Percentiles rank a stretch among this genome's conserved stretches.
Evolutionary conservation across 2,797 vertebrate genomes (phyloP).

Genomic region (Eulemur albifrons): DNA sequence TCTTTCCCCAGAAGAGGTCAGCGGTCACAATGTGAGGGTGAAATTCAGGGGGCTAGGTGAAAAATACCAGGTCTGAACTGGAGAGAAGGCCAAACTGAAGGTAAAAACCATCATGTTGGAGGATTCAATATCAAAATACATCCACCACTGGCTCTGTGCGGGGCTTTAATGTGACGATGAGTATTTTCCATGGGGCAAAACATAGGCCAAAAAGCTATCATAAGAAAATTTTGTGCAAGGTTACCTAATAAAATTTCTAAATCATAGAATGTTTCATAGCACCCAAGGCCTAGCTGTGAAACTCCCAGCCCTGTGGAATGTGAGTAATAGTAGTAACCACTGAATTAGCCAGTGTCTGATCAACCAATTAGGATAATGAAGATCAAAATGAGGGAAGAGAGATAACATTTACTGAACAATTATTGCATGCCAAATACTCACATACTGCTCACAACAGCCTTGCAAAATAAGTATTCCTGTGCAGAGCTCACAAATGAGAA

Average conservation of each 20-base stretch:
- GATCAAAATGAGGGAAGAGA: background rate
- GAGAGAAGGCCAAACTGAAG: background rate
- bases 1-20: background rate
- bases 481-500: background rate
- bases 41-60: background rate
- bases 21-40: background rate
- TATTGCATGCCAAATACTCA: background rate
- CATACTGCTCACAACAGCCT: background rate
- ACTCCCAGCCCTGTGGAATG: background rate
- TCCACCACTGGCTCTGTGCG: background rate
- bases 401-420: background rate
- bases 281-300: background rate
- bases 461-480: background rate
- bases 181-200: background rate
- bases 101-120: background rate
- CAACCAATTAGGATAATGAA: background rate
- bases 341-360: background rate
- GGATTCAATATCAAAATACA: background rate
- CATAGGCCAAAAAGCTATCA: background rate
- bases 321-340: background rate
- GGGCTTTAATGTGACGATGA: background rate
- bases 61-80: background rate
- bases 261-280: background rate
- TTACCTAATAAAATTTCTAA: background rate
- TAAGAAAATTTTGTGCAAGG: background rate